Evolutionary conservation across 1,140 invertebrate species (phyloP), one percentile per base, ranked within the genome.

Genomic region (Drosophila parvula): DNA sequence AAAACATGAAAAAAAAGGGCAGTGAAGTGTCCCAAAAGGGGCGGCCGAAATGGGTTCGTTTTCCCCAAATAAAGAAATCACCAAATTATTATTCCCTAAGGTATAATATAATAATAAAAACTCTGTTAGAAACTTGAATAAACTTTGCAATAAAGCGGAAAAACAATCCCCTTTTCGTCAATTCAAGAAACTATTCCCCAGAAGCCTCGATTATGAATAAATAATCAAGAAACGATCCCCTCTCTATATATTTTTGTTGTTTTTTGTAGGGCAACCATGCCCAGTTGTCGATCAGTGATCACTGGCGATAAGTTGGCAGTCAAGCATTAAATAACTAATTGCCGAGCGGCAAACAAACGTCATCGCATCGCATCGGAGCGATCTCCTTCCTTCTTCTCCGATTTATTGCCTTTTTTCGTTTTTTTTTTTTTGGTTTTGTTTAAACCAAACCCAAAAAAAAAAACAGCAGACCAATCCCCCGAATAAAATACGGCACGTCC

Each of bases 321-420:
- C 76, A 60, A 75, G 64, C 81, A 80, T 84, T 57, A 76, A 73
- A 64, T 47, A 81, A 43, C 60, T 81, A 81, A 81, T 81, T 81
- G 53, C 30, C 70, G 18, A 32, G 47, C 45, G 51, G 51, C 50
- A 53, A 53, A 60, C 51, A 63, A 78, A 56, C 74, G 74, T 69
- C 80, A 69, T 62, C 64, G 48, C 45, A 53, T 45, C 57, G 64
- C 53, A 67, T 61, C 30, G 62, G 12, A 5, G 56, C 69, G 79
- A 64, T 81, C 80, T 77, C 59, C 67, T 80, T 70, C 65, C 68
- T 50, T 60, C 43, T 40, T 38, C 16, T 16, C 16, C 38, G 28
- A 63, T 41, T 57, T 43, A 32, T 41, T 27, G 27, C 4, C n/a
- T 22, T 38, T 16, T 32, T 50, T 51, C 32, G 6, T 18, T 16